These are phyloP conservation scores for Polydrusus cervinus DNA, from an alignment of 2,888 invertebrate genomes.

Conservation along the genomic window DNA sequence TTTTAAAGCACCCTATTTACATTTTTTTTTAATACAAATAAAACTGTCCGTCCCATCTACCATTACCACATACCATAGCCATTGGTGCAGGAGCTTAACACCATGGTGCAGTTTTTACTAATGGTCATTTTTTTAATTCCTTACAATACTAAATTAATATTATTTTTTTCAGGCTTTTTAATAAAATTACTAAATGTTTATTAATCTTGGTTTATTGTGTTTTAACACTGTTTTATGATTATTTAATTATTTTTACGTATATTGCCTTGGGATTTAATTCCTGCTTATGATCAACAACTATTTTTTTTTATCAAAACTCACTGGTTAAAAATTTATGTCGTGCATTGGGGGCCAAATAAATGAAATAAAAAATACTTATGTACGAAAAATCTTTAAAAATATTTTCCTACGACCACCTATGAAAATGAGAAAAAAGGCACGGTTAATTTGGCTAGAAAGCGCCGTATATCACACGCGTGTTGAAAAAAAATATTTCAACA, in stretches of 20 bases:
- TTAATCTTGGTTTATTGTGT: constrained; percentile 28
- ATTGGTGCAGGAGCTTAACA: constrained; percentile 50
- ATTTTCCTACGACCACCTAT: too few species aligned
- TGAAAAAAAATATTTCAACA: too few species aligned
- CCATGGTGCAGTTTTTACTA: constrained; percentile 49
- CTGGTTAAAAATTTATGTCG: too few species aligned
- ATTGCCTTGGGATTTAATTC: not conserved
- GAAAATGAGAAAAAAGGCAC: too few species aligned
- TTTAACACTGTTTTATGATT: constrained; percentile 15
- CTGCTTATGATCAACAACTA: too few species aligned
- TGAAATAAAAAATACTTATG: too few species aligned
- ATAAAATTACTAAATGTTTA: constrained; percentile 46
- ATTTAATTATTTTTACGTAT: not conserved
- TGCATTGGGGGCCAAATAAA: too few species aligned
- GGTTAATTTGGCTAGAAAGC: too few species aligned
- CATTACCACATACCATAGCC: constrained; percentile 21
- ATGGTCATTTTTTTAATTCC: constrained; percentile 44
- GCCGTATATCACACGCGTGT: too few species aligned
- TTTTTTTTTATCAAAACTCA: not conserved
- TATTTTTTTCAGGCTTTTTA: constrained; percentile 35
- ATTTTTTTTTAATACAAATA: constrained; percentile 18
- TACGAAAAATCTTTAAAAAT: too few species aligned
- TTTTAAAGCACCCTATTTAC: constrained; percentile 8
- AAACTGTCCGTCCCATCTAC: constrained; percentile 7
- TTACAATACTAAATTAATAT: constrained; percentile 38